Base-by-base conservation (phyloP, 2,797 vertebrate genomes). In the Atherinosoma microstoma region DNA sequence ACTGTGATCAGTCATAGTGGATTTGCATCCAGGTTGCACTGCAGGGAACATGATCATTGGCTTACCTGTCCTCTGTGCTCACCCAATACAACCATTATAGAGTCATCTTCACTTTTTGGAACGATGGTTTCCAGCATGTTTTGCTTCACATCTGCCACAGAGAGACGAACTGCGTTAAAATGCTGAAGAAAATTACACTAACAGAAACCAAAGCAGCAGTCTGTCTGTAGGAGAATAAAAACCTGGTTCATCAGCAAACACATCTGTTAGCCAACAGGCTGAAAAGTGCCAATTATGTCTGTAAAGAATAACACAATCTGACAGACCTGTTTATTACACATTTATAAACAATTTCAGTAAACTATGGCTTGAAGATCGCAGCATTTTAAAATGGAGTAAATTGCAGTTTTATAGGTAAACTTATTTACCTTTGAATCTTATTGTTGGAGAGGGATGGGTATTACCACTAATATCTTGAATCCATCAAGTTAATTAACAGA, bases 91-190 rank as follows among this genome's bases (percentile, higher is more conserved):
- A 95, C 94, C 95, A 95, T 94, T 22, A 95, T 35, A 35, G 70
- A 64, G 15, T 95, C 93, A 0, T 85, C 0, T 51, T 95, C 94
- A 9, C 79, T 80, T 85, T 96, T 97, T 16, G 97, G 97, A 62
- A 98, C 83, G 1, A 98, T 94, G 0, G 96, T 97, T 87, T 97
- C 97, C 81, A 98, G 82, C 97, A 97, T 98, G 65, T 90, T 60
- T 89, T 97, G 96, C 68, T 78, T 95, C 67, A 98, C 86, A 58
- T 96, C 97, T 97, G 75, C 13, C 45, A 70, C 1, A 35, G 0
- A 58, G 12, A 47, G 35, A 11, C 35, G 47, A 34, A 1, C 4
- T 2, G 0, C 0, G 0, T 81, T 67, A 64, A n/a, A 15, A 69
- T 0, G 35, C 6, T n/a, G 22, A 20, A 27, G 9, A 42, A 0